These are phyloP conservation scores for Pegoplata infirma DNA, from an alignment of 2,888 invertebrate species.

Conservation along the genomic window DNA sequence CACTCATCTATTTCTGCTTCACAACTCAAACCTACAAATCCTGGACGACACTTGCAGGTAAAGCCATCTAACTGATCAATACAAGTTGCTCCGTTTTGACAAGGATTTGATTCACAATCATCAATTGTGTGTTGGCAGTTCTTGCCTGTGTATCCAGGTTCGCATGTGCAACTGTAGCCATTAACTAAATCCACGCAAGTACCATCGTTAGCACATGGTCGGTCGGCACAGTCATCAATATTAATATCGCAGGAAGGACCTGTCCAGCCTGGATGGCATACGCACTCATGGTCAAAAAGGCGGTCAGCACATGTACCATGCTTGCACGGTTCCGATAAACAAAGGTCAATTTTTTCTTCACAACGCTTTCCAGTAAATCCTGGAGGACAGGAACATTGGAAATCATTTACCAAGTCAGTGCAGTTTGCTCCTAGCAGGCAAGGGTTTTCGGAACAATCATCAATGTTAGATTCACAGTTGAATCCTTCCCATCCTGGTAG, in stretches of 20 bases:
- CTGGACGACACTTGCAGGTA: conserved; percentile 94
- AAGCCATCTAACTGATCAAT: conserved; percentile 93
- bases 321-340: conserved; percentile 92
- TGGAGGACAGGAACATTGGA: conserved; percentile 93
- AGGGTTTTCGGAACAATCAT: conserved; percentile 95
- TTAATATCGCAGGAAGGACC: conserved; percentile 92
- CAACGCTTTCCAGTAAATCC: conserved; percentile 98
- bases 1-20: conserved; percentile 96
- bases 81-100: conserved; percentile 94
- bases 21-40: conserved; percentile 94
- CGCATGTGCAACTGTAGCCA: conserved; percentile 92
- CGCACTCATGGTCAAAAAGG: conserved; percentile 90
- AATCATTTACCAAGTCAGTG: conserved; percentile 96
- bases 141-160: conserved; percentile 96
- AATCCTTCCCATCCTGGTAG: conserved; percentile 98
- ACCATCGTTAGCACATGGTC: conserved; percentile 95
- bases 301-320: conserved; percentile 96
- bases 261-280: conserved; percentile 95
- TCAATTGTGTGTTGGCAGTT: conserved; percentile 95
- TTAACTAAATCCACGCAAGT: conserved; percentile 92
- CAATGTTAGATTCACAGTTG: conserved; percentile 93
- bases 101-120: conserved; percentile 92
- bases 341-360: conserved; percentile 95
- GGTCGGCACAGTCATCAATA: conserved; percentile 92
- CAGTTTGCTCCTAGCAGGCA: conserved; percentile 94